Base-by-base conservation (phyloP, 2,888 invertebrate genomes). In the Macropis europaea region DNA sequence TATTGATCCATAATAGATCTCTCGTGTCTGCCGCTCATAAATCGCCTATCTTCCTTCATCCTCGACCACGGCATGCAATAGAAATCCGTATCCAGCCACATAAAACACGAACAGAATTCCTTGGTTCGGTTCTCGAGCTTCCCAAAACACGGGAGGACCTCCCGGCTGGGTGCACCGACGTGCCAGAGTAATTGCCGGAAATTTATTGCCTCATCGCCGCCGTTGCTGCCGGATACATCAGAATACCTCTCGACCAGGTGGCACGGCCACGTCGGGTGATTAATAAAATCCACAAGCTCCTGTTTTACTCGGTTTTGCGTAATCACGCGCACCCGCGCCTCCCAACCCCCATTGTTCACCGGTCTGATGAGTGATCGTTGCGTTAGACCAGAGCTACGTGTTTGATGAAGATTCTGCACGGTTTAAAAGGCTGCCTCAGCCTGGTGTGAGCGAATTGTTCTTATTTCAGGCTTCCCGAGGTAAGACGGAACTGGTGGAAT, bases 1-100 rank as follows among this genome's bases (percentile, higher is more conserved):
- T 52, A 76, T 76, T 57, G 75, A 68, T 64, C 61, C 30, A 19
- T 50, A 67, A 76, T 75, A 72, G 76, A 76, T 72, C 68, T 52
- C 48, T 60, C 69, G 62, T 62, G 70, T 48, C 42, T 36, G 15
- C 15, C 11, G 30, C 50, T 50, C 62, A 50, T 76, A 76, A 76
- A 76, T 76, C 62, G 54, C 17, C 7, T 17, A 28, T 36, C 34
- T 47, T 53, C 48, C 42, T 48, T 52, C 38, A 34, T 53, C 42
- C 42, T 52, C 38, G 28, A 57, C 32, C 62, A n/a, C 38, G 56
- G 30, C 38, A 48, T 11, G 43, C 56, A 63, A 62, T 61, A 59
- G 59, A 66, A 74, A 66, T 62, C 42, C 34, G 50, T 45, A 52
- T 50, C n/a, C 36, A 22, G 34, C 9, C 34, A 30, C 15, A 6